phyloP scores from a whole-genome alignment of 1,140 invertebrate species.

The Lordiphosa clarofinis region DNA sequence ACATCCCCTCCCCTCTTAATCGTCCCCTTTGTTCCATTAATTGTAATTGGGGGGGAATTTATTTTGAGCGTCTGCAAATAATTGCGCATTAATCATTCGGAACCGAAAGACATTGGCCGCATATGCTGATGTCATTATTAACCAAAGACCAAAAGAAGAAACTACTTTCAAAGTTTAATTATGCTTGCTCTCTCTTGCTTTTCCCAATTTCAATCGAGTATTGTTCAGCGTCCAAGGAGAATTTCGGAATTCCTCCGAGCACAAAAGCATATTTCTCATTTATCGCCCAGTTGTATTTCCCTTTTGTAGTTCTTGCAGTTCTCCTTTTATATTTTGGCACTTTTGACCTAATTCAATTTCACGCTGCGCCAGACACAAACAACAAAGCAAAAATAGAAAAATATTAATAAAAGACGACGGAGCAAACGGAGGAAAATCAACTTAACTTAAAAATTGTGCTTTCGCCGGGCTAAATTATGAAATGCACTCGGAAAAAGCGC shows the following conservation, averaged over 20 bases:
- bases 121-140: constrained; percentile 24
- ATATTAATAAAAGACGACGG: not conserved
- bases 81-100: constrained; percentile 68
- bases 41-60: constrained; percentile 56
- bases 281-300: constrained; percentile 24
- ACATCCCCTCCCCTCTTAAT: not conserved
- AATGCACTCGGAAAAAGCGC: constrained; percentile 33
- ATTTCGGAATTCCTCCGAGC: not conserved
- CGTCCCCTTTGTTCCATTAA: constrained; percentile 18
- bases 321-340: constrained; percentile 29
- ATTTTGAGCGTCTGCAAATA: constrained; percentile 63
- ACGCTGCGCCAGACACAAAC: constrained; percentile 46
- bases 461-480: constrained; percentile 40
- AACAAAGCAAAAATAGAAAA: constrained; percentile 7
- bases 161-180: too few relatives aligned
- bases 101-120: constrained; percentile 18
- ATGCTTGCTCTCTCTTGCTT: too few relatives aligned
- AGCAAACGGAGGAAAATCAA: constrained; percentile 31
- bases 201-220: too few relatives aligned
- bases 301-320: constrained; percentile 29
- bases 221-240: too few relatives aligned
- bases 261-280: constrained; percentile 24
- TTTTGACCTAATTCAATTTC: constrained; percentile 58
- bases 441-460: constrained; percentile 43
- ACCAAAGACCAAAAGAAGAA: too few relatives aligned